phyloP scores from a whole-genome alignment of 2,888 invertebrate species.

The Bellardia bayeri region DNA sequence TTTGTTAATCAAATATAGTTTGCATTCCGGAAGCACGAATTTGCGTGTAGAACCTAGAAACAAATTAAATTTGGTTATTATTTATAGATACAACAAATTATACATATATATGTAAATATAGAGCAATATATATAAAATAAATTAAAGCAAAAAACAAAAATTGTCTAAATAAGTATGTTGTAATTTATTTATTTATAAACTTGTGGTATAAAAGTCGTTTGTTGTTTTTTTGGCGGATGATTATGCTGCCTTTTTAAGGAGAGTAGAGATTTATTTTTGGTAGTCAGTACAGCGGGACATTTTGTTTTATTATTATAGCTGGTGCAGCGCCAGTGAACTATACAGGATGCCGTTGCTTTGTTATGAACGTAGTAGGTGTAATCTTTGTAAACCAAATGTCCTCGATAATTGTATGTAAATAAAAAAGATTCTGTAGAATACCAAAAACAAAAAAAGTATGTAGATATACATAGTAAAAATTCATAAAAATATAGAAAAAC shows the following conservation, averaged over 20 bases:
- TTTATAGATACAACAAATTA: conserved; percentile 42
- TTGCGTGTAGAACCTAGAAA: conserved; percentile 30
- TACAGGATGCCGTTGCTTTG: conserved; percentile 76
- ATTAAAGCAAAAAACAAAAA: neutral
- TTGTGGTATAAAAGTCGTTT: conserved; percentile 76
- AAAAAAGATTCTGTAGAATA: conserved; percentile 21
- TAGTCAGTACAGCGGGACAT: conserved; percentile 80
- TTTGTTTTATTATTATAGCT: conserved; percentile 78
- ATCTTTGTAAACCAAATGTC: conserved; percentile 81
- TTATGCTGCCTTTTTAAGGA: conserved; percentile 79
- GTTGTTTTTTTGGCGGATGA: conserved; percentile 77
- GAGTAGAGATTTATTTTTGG: conserved; percentile 78
- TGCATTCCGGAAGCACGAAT: neutral
- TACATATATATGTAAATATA: neutral
- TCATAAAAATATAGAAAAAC: neutral
- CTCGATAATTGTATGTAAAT: conserved; percentile 81
- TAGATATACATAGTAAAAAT: neutral
- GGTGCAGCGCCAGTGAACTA: conserved; percentile 82
- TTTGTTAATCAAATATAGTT: conserved; percentile 56
- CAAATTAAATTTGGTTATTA: conserved; percentile 39
- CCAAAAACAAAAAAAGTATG: conserved; percentile 27
- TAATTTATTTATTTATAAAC: conserved; percentile 55
- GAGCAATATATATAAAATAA: no score
- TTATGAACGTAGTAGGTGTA: conserved; percentile 78
- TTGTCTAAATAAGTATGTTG: neutral